Evolutionary conservation across 2,888 invertebrate species (phyloP), one percentile per base, ranked within the genome.

Genomic region (Strigamia maritima): DNA sequence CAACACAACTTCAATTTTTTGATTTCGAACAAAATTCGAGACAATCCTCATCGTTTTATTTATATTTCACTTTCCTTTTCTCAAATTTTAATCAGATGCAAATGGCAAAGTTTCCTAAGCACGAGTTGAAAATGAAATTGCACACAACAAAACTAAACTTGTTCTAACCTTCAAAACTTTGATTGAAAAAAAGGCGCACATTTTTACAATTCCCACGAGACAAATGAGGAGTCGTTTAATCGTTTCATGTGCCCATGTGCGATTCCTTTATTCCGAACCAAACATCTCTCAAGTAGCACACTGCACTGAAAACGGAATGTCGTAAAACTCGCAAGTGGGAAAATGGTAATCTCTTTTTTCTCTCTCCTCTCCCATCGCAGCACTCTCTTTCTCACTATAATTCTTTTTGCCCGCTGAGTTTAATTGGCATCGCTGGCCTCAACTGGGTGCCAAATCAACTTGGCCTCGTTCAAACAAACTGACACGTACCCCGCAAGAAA

Each of bases 391-490:
- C 44, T 44, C 49, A n/a, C 49, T 49, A 16, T 49, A 14, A n/a
- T 49, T 49, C 49, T 65, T 65, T 65, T 65, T 16, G 22, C 65
- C 65, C 16, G 65, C 65, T 65, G 65, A 65, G 65, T 65, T 65
- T 65, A 65, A 65, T 65, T 65, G 65, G 65, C 65, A 65, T 26
- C 65, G 65, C 14, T 65, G 65, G 65, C 65, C 65, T 65, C 65
- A 14, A 65, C 65, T 65, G 65, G 65, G 65, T 24, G 65, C 65
- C 65, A 65, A 65, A 65, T 65, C 65, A 65, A 65, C 26, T 8
- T 65, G 65, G 26, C 65, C 65, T 26, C 65, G 26, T 65, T 65
- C 65, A 65, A 65, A 65, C 65, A 65, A 65, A 65, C 65, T 65
- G 65, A 65, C 65, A 65, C 26, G 26, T 26, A 26, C 65, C 31